Evolutionary conservation across 2,888 invertebrate species (phyloP), one percentile per base, ranked within the genome.

Genomic region (Marasmarcha lunaedactyla): DNA sequence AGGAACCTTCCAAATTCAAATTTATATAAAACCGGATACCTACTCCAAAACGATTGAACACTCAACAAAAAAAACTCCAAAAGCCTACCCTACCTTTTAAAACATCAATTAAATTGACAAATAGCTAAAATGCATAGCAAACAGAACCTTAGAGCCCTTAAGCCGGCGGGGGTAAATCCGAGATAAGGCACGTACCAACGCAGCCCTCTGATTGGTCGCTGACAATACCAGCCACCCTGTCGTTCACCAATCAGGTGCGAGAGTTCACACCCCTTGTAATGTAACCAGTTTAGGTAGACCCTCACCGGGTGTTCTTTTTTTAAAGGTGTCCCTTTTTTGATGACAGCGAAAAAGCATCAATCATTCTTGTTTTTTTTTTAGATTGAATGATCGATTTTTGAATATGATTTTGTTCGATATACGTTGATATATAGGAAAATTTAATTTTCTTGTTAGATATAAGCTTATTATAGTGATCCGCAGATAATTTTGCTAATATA

Each of bases 81-180:
- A 3, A 3, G 7, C 20, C 20, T 20, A 20, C 20, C 20, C 20
- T 20, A 20, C 20, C 20, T 20, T 20, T 20, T 20, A 5, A 20
- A 63, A 63, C 69, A 72, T 71, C 72, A 71, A 73, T 73, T 73
- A 73, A 67, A 61, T 64, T 57, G 65, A 67, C 79, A 81, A 81
- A 81, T 79, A 81, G 66, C 51, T 59, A 67, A 73, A 78, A 74
- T 64, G 79, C 79, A 69, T 51, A 64, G 73, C 69, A 79, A 81
- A 81, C 81, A 78, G 50, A 66, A 64, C 67, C 67, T 62, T 65
- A 63, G 65, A 58, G 65, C 68, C 67, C 68, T 69, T 58, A 59
- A 65, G 59, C 55, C 59, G 54, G 64, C 9, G 72, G 71, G 71
- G 63, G 63, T 60, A 48, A 47, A 55, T 55, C 41, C 47, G 52